Percentiles rank a stretch among this genome's conserved stretches.
phyloP scores from a whole-genome alignment of 2,888 invertebrate species.

The Dryobotodes eremita region DNA sequence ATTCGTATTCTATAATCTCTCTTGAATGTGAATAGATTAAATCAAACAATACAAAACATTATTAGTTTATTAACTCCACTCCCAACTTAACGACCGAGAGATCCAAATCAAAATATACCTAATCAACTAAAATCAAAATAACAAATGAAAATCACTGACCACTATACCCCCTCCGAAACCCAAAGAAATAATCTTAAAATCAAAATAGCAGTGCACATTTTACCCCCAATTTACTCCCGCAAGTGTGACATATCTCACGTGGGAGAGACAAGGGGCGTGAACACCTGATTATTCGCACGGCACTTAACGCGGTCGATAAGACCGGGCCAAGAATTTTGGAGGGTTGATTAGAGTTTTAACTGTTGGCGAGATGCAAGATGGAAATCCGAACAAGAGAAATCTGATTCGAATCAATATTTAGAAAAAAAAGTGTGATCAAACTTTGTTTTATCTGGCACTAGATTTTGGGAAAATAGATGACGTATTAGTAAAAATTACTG shows the following conservation, averaged over 20 bases:
- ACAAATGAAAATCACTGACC: slow-evolving; percentile 64
- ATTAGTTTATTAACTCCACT: slow-evolving; percentile 21
- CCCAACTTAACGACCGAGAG: slow-evolving; percentile 22
- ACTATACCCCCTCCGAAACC: slow-evolving; percentile 15
- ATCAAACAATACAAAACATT: slow-evolving; percentile 17
- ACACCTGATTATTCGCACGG: slow-evolving; percentile 77
- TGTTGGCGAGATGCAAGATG: not conserved
- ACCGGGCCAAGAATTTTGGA: slow-evolving; percentile 51
- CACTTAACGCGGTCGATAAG: slow-evolving; percentile 73
- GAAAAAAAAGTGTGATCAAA: not conserved
- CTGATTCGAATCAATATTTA: not conserved
- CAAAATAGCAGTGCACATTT: slow-evolving; percentile 70
- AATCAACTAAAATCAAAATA: slow-evolving; percentile 53
- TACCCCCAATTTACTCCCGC: slow-evolving; percentile 74
- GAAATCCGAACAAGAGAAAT: not conserved
- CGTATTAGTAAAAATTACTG: not conserved
- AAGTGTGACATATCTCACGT: slow-evolving; percentile 72
- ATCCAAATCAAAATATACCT: slow-evolving; percentile 48
- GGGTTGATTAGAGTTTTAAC: slow-evolving; percentile 58
- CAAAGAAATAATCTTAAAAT: slow-evolving; percentile 64
- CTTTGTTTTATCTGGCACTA: not conserved
- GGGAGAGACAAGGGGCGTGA: slow-evolving; percentile 55
- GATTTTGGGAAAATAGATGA: not conserved
- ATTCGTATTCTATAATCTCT: not conserved
- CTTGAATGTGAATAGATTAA: not conserved